phyloP scores from a whole-genome alignment of 1,140 invertebrate species.

The Leucophenga varia region DNA sequence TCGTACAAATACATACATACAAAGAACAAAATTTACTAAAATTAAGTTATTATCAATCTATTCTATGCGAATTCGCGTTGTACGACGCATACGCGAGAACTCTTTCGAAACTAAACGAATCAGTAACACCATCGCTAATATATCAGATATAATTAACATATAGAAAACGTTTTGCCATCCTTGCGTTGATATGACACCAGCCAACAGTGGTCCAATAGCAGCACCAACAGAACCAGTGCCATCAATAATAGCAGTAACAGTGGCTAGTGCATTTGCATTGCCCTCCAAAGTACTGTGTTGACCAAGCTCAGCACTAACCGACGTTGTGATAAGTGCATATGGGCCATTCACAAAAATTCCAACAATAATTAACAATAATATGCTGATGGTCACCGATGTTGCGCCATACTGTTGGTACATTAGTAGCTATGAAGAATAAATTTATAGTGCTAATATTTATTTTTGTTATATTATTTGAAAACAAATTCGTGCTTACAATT shows the following conservation, averaged over 20 bases:
- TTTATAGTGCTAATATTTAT: not conserved
- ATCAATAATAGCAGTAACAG: conserved; percentile 95
- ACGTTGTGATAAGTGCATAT: conserved; percentile 94
- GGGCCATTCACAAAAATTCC: conserved; percentile 92
- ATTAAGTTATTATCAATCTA: conserved; percentile 31
- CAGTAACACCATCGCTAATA: conserved; percentile 75
- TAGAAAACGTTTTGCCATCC: conserved; percentile 90
- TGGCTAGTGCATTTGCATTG: conserved; percentile 88
- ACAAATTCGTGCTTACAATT: conserved; percentile 66
- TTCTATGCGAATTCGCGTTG: conserved; percentile 47
- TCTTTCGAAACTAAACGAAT: conserved; percentile 55
- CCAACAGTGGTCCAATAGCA: conserved; percentile 85
- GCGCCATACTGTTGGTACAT: conserved; percentile 75
- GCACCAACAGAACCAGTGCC: conserved; percentile 94
- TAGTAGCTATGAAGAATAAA: conserved; percentile 66
- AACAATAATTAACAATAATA: conserved; percentile 71
- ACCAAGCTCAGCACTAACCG: conserved; percentile 89
- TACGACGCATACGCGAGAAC: conserved; percentile 23
- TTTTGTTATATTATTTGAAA: not conserved
- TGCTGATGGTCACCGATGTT: conserved; percentile 63
- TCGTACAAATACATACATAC: too few relatives aligned
- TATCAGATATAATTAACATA: conserved; percentile 84
- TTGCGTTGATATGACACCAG: conserved; percentile 73
- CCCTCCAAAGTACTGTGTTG: conserved; percentile 80
- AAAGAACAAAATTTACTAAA: too few relatives aligned